Evolutionary conservation across 2,113 vertebrate genomes (phyloP).

Genomic region (Chloroceryle aenea): DNA sequence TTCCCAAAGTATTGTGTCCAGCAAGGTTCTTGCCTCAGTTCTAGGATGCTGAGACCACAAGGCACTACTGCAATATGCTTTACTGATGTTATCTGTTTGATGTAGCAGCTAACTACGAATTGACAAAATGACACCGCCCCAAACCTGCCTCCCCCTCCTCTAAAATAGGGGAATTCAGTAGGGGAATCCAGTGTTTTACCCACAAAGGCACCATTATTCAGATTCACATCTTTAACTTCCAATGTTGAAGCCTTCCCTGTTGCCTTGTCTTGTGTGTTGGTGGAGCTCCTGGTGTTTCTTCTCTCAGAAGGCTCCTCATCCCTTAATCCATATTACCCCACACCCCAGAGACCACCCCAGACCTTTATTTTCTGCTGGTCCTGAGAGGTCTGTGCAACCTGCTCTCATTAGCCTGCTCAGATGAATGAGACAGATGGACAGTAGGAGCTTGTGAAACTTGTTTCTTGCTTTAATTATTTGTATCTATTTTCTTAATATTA

Average conservation of each 20-base stretch:
- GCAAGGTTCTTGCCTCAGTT: background rate
- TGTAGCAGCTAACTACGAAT: background rate
- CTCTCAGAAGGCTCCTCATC: background rate
- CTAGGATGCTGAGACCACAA: background rate
- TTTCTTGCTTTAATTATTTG: background rate
- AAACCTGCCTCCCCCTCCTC: background rate
- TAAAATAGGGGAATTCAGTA: background rate
- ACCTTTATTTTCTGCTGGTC: background rate
- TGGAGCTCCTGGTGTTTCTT: background rate
- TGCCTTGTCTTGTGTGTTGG: background rate
- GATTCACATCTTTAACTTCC: background rate
- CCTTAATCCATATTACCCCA: background rate
- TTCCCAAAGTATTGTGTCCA: background rate
- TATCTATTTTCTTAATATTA: background rate
- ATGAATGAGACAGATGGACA: background rate
- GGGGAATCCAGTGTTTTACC: background rate
- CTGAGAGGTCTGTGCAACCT: background rate
- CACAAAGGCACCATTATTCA: background rate
- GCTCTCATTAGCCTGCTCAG: background rate
- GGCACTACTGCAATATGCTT: background rate
- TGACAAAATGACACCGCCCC: background rate
- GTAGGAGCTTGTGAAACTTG: background rate
- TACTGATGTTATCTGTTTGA: background rate
- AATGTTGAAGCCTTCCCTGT: background rate
- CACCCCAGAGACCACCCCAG: background rate